A percentile compares a stretch with the other conserved stretches of the same genome.
Evolutionary conservation across 2,888 invertebrate species (phyloP).

Genomic region (Ecdyonurus torrentis): DNA sequence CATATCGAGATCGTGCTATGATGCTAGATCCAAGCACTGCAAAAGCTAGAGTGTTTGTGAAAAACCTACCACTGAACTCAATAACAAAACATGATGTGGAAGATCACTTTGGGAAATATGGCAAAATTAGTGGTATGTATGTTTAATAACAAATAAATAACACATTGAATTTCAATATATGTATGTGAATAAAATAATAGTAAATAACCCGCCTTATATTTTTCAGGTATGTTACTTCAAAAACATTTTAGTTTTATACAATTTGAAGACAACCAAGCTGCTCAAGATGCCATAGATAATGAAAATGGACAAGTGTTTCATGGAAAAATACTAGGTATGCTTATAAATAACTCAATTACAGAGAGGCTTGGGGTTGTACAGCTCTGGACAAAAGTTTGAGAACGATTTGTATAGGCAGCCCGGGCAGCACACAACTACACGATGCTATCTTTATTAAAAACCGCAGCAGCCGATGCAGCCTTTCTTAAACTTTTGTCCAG

Average conservation of each 20-base stretch:
- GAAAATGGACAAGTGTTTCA: conserved; percentile 53
- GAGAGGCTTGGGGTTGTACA: too few relatives aligned
- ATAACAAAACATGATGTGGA: conserved; percentile 47
- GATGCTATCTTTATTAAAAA: too few relatives aligned
- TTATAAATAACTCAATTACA: too few relatives aligned
- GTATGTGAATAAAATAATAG: too few relatives aligned
- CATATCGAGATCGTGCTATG: conserved; percentile 9
- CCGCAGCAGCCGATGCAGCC: too few relatives aligned
- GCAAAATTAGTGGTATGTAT: conserved; percentile 35
- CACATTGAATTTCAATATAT: too few relatives aligned
- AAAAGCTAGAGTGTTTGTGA: conserved; percentile 62
- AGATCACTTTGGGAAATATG: conserved; percentile 57
- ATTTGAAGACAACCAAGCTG: conserved; percentile 55
- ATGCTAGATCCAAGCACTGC: conserved; percentile 59
- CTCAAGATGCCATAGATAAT: conserved; percentile 52
- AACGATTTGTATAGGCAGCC: too few relatives aligned
- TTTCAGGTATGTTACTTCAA: conserved; percentile 46
- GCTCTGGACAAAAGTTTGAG: too few relatives aligned
- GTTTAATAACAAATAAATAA: too few relatives aligned
- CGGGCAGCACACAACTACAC: too few relatives aligned
- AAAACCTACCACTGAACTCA: conserved; percentile 52
- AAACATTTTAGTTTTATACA: conserved; percentile 79
- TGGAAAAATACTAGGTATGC: conserved; percentile 47
- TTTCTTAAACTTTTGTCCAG: too few relatives aligned
- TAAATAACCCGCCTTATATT: conserved; percentile 4